phyloP scores from a whole-genome alignment of 2,113 vertebrate genomes.

The Numida meleagris region DNA sequence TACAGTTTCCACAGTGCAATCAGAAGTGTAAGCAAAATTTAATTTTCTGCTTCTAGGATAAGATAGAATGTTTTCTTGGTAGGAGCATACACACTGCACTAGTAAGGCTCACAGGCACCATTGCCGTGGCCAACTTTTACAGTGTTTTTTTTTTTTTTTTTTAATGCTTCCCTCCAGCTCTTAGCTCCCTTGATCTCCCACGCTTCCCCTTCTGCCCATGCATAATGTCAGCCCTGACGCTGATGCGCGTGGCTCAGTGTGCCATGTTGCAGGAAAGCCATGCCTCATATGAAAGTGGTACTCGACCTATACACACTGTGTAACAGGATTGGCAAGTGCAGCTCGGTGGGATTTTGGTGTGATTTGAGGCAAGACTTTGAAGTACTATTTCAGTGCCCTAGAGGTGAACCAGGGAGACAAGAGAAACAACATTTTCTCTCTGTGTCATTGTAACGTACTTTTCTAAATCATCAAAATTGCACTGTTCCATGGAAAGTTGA shows the following conservation, averaged over 20 bases:
- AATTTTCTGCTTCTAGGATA: background rate
- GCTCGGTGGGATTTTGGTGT: background rate
- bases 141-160: rapidly evolving
- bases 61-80: background rate
- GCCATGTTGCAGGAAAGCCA: rapidly evolving
- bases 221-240: rapidly evolving
- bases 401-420: background rate
- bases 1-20: background rate
- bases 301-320: rapidly evolving
- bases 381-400: background rate
- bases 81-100: rapidly evolving
- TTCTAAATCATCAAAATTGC: background rate
- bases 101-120: rapidly evolving
- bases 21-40: rapidly evolving
- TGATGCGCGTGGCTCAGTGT: rapidly evolving
- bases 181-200: background rate
- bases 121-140: background rate
- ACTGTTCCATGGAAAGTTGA: background rate
- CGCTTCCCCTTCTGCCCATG: background rate
- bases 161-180: background rate
- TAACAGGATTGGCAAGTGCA: background rate
- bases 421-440: background rate
- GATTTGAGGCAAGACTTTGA: background rate
- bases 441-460: background rate
- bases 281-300: rapidly evolving